Evolutionary conservation across 1,140 invertebrate genomes (phyloP).

Genomic region (Chionoecetes opilio): DNA sequence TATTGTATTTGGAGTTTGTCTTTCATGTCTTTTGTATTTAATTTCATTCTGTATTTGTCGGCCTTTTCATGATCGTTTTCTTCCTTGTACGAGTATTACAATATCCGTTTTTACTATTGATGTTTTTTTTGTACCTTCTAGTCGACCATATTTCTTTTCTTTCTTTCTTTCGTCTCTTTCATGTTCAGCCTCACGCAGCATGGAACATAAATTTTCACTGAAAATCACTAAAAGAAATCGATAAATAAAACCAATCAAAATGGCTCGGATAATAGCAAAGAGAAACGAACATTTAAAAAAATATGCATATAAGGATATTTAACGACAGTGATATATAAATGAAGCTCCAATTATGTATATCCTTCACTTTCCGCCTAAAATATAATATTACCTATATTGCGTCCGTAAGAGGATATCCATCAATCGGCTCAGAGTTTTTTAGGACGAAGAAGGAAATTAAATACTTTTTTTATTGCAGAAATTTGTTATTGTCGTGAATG

Average conservation of each 20-base stretch:
- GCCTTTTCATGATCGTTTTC: too few relatives aligned
- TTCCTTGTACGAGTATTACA: too few relatives aligned
- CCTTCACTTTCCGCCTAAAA: background rate
- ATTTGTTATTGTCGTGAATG: too few relatives aligned
- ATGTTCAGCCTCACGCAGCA: too few relatives aligned
- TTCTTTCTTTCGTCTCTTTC: too few relatives aligned
- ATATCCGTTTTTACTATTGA: too few relatives aligned
- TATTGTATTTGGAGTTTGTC: too few relatives aligned
- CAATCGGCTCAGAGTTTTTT: background rate
- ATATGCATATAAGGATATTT: background rate
- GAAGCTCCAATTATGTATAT: background rate
- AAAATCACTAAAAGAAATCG: background rate
- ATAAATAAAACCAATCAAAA: background rate
- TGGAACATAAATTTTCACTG: background rate
- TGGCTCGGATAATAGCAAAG: background rate
- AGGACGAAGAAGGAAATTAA: background rate
- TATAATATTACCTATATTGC: slow-evolving; percentile 13
- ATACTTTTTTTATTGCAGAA: background rate
- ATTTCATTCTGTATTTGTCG: too few relatives aligned
- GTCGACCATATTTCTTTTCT: too few relatives aligned
- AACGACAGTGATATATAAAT: background rate
- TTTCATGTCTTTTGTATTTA: too few relatives aligned
- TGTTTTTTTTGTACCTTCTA: too few relatives aligned
- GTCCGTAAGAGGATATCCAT: background rate
- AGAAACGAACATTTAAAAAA: background rate